Evolutionary conservation across 2,888 invertebrate species (phyloP).

Genomic region (Tachina fera): DNA sequence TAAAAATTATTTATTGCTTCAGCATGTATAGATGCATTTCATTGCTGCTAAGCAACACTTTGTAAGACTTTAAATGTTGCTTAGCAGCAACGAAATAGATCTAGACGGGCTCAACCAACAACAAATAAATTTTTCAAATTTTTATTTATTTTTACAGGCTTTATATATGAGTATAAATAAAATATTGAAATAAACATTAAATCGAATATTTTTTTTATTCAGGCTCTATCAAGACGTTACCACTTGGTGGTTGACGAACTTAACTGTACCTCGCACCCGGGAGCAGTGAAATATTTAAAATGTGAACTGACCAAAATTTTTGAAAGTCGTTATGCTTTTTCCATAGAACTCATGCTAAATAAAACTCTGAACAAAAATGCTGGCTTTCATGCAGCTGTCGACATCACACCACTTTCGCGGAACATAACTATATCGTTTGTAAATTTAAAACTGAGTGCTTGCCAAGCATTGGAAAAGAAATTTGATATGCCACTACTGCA

Average conservation of each 20-base stretch:
- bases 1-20: no score
- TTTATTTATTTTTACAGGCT: no score
- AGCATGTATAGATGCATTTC: no score
- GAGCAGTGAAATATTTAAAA: neutral
- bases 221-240: neutral
- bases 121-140: no score
- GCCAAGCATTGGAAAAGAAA: neutral
- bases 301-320: neutral
- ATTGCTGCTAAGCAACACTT: no score
- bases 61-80: no score
- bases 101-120: no score
- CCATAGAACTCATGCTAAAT: neutral
- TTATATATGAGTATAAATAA: no score
- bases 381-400: neutral
- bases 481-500: constrained; percentile 1
- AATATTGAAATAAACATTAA: no score
- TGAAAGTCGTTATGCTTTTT: neutral
- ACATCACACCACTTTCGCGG: neutral
- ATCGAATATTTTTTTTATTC: no score
- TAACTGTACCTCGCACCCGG: neutral
- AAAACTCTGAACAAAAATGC: neutral
- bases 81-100: no score
- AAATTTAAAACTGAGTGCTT: neutral
- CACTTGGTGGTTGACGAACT: neutral
- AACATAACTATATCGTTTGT: neutral